Evolutionary conservation across 2,797 vertebrate genomes (phyloP).

Genomic region (Myiotriccus ornatus): DNA sequence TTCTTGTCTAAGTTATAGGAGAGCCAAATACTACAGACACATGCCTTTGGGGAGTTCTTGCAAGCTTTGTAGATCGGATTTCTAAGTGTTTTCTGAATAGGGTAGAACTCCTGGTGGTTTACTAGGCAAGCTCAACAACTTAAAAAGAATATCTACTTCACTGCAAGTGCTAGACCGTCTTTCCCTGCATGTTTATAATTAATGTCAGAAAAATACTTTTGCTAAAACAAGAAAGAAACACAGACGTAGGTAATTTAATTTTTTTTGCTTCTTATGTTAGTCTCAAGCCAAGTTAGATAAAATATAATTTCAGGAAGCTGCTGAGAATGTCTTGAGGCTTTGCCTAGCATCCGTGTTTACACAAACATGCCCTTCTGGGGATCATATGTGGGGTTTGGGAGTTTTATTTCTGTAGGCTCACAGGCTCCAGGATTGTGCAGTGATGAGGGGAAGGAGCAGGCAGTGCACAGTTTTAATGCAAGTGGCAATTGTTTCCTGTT

Average conservation of each 20-base stretch:
- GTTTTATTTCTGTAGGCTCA: not conserved
- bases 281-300: not conserved
- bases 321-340: not conserved
- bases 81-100: not conserved
- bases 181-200: not conserved
- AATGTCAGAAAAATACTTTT: not conserved
- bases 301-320: not conserved
- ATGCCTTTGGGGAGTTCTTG: not conserved
- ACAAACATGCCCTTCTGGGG: not conserved
- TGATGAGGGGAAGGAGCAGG: rapidly evolving
- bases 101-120: not conserved
- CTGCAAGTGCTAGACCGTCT: not conserved
- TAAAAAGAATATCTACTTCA: not conserved
- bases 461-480: not conserved
- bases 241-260: not conserved
- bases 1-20: not conserved
- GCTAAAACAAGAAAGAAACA: not conserved
- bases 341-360: not conserved
- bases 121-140: not conserved
- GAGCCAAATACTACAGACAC: conserved; percentile 34
- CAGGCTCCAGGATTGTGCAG: not conserved
- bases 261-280: not conserved
- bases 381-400: rapidly evolving
- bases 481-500: not conserved
- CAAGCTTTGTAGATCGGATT: not conserved